Evolutionary conservation across 2,888 invertebrate species (phyloP), one percentile per base, ranked within the genome.

Genomic region (Protodeltote pygarga): DNA sequence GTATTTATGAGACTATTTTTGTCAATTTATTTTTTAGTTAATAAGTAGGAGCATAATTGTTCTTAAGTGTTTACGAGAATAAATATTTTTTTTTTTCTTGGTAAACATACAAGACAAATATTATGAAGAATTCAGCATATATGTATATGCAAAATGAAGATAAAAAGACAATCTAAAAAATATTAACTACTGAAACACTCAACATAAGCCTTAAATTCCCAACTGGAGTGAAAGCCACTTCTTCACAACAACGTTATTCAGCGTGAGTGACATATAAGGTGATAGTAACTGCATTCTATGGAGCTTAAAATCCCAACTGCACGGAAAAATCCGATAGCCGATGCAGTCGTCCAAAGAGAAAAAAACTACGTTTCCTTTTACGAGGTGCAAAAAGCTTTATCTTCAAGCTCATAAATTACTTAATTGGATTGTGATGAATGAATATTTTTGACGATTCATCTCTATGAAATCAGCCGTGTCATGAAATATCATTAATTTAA

Each of bases 401-500:
- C 41, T 32, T 50, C 48, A 24, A 4, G n/a, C 27, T 34, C 46
- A 49, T 61, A 58, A 39, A 53, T 52, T 47, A 47, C 37, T 23
- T 48, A 41, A 57, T n/a, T 58, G 31, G 38, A 47, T 25, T 37
- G 37, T 29, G 41, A 49, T 23, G 41, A 41, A 40, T 29, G 20
- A 46, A 3, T 28, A 29, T 35, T 62, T 58, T 33, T 14, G 20
- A 29, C 41, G 33, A 54, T 17, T 46, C 59, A 50, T 58, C 19
- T 15, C 11, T 20, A 62, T 58, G 57, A 62, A 29, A 41, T 54
- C 19, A 20, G 49, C 57, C 1, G 20, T 28, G 50, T 37, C 51
- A 44, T 42, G 51, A 57, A 57, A 58, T 42, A 58, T 64, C 65
- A 21, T 31, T 10, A 48, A 48, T 54, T 47, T 54, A 3, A 62